phyloP scores from a whole-genome alignment of 2,888 invertebrate species.

The Drosophila tanythrix region DNA sequence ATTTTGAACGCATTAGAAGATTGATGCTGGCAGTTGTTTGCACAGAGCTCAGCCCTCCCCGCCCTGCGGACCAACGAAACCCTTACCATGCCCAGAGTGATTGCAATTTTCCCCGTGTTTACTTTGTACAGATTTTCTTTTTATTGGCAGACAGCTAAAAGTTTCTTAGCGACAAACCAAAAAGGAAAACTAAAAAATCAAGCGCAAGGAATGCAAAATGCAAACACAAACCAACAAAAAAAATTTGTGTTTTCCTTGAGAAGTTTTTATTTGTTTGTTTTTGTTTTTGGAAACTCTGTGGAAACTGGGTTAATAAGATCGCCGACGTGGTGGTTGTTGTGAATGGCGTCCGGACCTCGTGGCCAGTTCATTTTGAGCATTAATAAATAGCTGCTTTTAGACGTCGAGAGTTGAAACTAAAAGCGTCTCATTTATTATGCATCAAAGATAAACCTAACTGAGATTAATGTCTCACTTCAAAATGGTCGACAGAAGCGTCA shows the following conservation, averaged over 20 bases:
- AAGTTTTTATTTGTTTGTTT: conserved; percentile 29
- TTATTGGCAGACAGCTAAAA: conserved; percentile 61
- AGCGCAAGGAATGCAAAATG: conserved; percentile 61
- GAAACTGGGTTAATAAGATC: conserved; percentile 77
- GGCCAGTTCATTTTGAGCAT: conserved; percentile 50
- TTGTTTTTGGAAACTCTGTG: conserved; percentile 20
- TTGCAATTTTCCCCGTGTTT: conserved; percentile 76
- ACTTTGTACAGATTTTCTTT: conserved; percentile 75
- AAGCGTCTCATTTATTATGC: conserved; percentile 77
- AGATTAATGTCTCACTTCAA: conserved; percentile 80
- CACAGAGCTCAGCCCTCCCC: conserved; percentile 20
- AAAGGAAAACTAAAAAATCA: conserved; percentile 33
- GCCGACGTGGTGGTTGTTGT: conserved; percentile 30
- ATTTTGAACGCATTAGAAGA: conserved; percentile 79
- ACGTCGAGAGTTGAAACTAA: conserved; percentile 40
- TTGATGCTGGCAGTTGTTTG: conserved; percentile 79
- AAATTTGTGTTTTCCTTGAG: conserved; percentile 33
- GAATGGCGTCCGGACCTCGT: conserved; percentile 12
- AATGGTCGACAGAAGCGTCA: conserved; percentile 56
- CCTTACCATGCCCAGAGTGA: conserved; percentile 59
- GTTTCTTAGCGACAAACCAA: conserved; percentile 61
- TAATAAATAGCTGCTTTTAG: conserved; percentile 81
- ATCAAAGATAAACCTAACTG: conserved; percentile 80
- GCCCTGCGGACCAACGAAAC: not conserved
- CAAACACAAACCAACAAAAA: conserved; percentile 49